A percentile compares a stretch with the other conserved stretches of the same genome.
Conservation (phyloP, 30 jellyfish, hydroid and myxozoan species). For the Cassiopea xamachana region DNA sequence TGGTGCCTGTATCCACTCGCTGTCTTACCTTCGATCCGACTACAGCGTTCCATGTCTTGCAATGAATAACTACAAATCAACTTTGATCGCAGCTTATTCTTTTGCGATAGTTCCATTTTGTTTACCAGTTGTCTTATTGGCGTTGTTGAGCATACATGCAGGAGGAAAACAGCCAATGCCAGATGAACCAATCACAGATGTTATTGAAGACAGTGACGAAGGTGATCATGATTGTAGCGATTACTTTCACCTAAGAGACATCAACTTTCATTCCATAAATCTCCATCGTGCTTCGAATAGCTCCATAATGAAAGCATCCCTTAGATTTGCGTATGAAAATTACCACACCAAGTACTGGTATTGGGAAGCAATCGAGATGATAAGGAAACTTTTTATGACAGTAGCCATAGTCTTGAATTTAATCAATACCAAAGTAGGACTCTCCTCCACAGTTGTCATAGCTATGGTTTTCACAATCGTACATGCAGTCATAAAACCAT, state of each 20-base stretch:
- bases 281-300: not conserved
- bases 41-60: slow-evolving; percentile 29
- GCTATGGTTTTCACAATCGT: slow-evolving; percentile 29
- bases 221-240: not conserved
- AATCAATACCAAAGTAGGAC: slow-evolving; percentile 14
- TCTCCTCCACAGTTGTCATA: slow-evolving; percentile 8
- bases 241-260: not conserved
- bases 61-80: not conserved
- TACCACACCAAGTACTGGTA: slow-evolving; percentile 30
- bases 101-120: slow-evolving; percentile 20
- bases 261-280: not conserved
- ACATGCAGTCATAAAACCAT: slow-evolving; percentile 41
- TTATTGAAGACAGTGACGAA: not conserved
- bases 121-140: slow-evolving; percentile 14
- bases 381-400: slow-evolving; percentile 46
- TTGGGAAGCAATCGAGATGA: slow-evolving; percentile 62
- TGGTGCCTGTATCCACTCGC: slow-evolving; percentile 3
- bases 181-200: not conserved
- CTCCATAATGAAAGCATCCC: not conserved
- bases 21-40: slow-evolving; percentile 46
- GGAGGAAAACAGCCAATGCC: not conserved
- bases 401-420: slow-evolving; percentile 29
- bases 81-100: slow-evolving; percentile 13
- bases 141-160: not conserved
- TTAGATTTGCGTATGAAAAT: slow-evolving; percentile 43